Conservation (phyloP, 2,797 vertebrate genomes). For the Kryptolebias ocellatus region DNA sequence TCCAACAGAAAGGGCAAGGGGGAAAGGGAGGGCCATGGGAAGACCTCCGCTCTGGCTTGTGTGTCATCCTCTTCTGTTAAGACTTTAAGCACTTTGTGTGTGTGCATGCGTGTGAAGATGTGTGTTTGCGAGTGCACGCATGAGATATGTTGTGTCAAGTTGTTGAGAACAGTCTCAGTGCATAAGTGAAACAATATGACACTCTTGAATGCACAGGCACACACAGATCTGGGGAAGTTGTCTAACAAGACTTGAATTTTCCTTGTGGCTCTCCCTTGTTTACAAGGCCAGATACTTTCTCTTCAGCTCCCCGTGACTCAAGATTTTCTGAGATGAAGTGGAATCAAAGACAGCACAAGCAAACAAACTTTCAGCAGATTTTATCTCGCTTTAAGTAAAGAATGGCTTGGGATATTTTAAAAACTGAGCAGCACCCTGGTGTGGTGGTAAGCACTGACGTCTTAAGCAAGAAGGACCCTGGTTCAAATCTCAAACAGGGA, state of each 20-base stretch:
- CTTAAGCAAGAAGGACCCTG: neutral
- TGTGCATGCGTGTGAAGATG: constrained; percentile 23
- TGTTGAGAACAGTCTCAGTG: constrained; percentile 50
- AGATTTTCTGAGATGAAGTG: constrained; percentile 26
- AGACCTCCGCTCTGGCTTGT: constrained; percentile 73
- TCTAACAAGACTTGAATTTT: constrained; percentile 48
- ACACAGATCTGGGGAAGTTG: constrained; percentile 36
- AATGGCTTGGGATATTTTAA: neutral
- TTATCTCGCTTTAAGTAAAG: constrained; percentile 27
- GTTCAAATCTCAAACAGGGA: neutral
- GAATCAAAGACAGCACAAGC: constrained; percentile 4
- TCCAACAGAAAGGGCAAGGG: constrained; percentile 76
- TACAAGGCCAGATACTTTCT: constrained; percentile 45
- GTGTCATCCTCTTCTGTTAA: constrained; percentile 68
- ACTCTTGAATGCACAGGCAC: constrained; percentile 36
- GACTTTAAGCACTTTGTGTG: constrained; percentile 47
- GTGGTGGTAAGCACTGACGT: neutral
- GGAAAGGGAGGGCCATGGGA: constrained; percentile 75
- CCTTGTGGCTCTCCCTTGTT: constrained; percentile 43
- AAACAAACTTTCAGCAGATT: constrained; percentile 26
- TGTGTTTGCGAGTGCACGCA: constrained; percentile 1
- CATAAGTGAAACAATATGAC: constrained; percentile 51
- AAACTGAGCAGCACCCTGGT: neutral
- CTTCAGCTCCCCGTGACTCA: constrained; percentile 27
- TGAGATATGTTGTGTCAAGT: constrained; percentile 36